These are phyloP conservation scores for Zapus hudsonius DNA, from an alignment of 2,113 vertebrate genomes.

Conservation along the genomic window DNA sequence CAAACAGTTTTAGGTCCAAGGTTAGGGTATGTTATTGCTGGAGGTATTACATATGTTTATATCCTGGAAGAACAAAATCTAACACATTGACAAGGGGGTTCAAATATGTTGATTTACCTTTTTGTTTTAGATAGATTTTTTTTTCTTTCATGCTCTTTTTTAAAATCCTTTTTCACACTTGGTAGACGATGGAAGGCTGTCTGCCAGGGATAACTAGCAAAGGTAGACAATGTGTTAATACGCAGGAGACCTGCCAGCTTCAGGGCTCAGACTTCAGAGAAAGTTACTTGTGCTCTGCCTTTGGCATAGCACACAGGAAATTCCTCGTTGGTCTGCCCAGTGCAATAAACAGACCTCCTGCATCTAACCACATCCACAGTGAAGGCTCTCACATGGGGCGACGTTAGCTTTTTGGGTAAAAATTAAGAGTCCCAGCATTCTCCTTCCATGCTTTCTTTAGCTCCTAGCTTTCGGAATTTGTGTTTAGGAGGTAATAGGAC, in stretches of 20 bases:
- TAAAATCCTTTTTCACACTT: slow-evolving; percentile 34
- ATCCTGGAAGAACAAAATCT: slow-evolving; percentile 63
- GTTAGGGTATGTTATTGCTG: slow-evolving; percentile 59
- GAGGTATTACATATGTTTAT: slow-evolving; percentile 41
- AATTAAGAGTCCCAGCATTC: slow-evolving; percentile 48
- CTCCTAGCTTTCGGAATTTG: slow-evolving; percentile 25
- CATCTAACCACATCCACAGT: slow-evolving; percentile 35
- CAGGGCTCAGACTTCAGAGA: slow-evolving; percentile 64
- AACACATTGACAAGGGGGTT: slow-evolving; percentile 14
- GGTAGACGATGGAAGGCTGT: slow-evolving; percentile 42
- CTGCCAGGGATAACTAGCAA: slow-evolving; percentile 35
- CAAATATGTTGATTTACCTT: slow-evolving; percentile 36
- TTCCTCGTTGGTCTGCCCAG: slow-evolving; percentile 6
- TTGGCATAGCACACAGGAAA: slow-evolving; percentile 61
- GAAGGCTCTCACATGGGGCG: not conserved
- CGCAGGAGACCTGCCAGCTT: slow-evolving; percentile 57
- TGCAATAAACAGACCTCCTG: slow-evolving; percentile 74
- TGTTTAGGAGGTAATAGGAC: not conserved
- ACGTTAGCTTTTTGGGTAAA: slow-evolving; percentile 45
- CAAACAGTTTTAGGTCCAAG: slow-evolving; percentile 55
- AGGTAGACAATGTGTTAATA: not conserved
- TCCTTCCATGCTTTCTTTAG: not conserved
- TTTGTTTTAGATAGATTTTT: slow-evolving; percentile 39
- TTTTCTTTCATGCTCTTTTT: slow-evolving; percentile 58
- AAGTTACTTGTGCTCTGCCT: slow-evolving; percentile 44